A percentile compares a stretch with the other conserved stretches of the same genome.
Conservation (phyloP, 1,140 invertebrate species). For the Holcopasites calliopsidis region DNA sequence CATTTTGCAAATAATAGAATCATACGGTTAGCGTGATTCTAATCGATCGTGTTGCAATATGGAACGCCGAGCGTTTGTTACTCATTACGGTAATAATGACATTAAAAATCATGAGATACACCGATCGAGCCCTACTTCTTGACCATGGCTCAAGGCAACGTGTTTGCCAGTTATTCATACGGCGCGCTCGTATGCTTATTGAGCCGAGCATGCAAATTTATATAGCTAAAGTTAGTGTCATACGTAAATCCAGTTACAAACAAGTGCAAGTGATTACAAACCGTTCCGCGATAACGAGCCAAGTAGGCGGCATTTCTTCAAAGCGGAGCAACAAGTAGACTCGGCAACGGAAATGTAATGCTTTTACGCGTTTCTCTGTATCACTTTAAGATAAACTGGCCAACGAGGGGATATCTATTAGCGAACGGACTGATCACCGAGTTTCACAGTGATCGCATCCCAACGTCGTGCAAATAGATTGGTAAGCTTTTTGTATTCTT, state of each 20-base stretch:
- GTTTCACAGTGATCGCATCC: no score
- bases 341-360: conserved; percentile 1
- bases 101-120: conserved; percentile 1
- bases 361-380: background rate
- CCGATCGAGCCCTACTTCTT: conserved; percentile 23
- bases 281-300: conserved; percentile 13
- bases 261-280: background rate
- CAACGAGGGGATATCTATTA: background rate
- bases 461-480: background rate
- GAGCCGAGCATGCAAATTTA: background rate
- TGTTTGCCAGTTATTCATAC: conserved; percentile 10
- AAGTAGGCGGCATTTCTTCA: background rate
- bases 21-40: background rate
- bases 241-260: background rate
- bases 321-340: background rate
- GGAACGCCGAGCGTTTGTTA: no score
- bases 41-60: background rate
- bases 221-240: background rate
- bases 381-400: conserved; percentile 17
- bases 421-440: background rate
- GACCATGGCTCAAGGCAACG: conserved; percentile 7
- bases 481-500: conserved; percentile 5
- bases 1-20: background rate
- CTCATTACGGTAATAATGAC: background rate
- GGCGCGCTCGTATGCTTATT: background rate